phyloP scores from a whole-genome alignment of 2,113 vertebrate species.

The Salvator merianae region DNA sequence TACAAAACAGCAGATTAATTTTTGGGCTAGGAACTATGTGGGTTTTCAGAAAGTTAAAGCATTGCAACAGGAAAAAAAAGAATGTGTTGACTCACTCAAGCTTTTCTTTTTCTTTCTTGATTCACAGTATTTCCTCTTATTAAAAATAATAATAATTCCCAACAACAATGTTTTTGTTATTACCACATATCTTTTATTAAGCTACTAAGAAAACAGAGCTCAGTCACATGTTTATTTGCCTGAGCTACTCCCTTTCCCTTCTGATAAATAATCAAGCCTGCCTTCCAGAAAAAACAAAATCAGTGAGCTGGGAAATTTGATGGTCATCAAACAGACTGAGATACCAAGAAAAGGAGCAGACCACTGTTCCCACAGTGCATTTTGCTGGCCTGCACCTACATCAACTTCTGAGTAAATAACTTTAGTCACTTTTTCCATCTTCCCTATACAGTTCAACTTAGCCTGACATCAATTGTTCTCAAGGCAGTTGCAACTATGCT shows the following conservation, averaged over 20 bases:
- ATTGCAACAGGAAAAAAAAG: constrained; percentile 47
- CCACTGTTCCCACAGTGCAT: constrained; percentile 89
- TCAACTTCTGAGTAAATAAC: constrained; percentile 97
- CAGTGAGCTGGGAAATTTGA: constrained; percentile 82
- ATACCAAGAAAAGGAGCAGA: constrained; percentile 90
- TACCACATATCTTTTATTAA: constrained; percentile 86
- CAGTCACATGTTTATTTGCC: constrained; percentile 94
- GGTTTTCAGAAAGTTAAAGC: constrained; percentile 56
- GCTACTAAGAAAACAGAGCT: constrained; percentile 94
- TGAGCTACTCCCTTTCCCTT: constrained; percentile 92
- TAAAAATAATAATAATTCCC: constrained; percentile 77
- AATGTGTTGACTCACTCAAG: constrained; percentile 65
- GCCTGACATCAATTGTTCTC: constrained; percentile 92
- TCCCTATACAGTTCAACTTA: constrained; percentile 90
- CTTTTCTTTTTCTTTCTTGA: neutral
- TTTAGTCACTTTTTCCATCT: constrained; percentile 94
- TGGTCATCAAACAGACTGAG: constrained; percentile 86
- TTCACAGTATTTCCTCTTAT: constrained; percentile 78
- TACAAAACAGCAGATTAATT: constrained; percentile 44
- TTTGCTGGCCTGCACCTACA: constrained; percentile 93
- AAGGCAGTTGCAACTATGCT: constrained; percentile 80
- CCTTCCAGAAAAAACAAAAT: constrained; percentile 97
- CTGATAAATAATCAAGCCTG: constrained; percentile 98
- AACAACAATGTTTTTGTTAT: constrained; percentile 89
- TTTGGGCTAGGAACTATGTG: constrained; percentile 51